Conservation (phyloP, 2,113 vertebrate species). For the Hylia prasina region DNA sequence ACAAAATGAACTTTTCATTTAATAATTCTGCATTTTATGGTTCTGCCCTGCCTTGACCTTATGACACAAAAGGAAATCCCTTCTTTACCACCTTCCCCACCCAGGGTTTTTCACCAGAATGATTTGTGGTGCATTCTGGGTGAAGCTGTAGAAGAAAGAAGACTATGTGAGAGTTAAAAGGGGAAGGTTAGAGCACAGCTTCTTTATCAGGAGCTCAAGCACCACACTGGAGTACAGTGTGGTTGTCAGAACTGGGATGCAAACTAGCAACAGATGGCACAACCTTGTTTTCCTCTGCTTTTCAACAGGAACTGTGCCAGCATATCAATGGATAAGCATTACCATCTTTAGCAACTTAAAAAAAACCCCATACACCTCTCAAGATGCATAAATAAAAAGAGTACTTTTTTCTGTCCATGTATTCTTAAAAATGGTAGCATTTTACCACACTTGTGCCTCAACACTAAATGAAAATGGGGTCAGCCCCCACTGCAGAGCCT, state of each 20-base stretch:
- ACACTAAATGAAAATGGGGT: neutral
- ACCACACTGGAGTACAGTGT: neutral
- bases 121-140: neutral
- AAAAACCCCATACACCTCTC: neutral
- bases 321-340: neutral
- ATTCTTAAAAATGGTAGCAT: neutral
- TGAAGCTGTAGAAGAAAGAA: neutral
- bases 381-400: neutral
- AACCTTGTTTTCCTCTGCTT: neutral
- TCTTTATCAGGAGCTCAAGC: neutral
- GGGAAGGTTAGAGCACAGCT: neutral
- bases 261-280: neutral
- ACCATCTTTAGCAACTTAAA: neutral
- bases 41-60: neutral
- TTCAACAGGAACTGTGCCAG: neutral
- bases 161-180: neutral
- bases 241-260: neutral
- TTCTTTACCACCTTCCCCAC: neutral
- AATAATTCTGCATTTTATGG: neutral
- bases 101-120: neutral
- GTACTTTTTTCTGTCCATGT: neutral
- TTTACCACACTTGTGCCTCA: neutral
- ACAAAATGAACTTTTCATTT: neutral
- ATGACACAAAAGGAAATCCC: neutral
- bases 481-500: neutral